Evolutionary conservation across 1,140 invertebrate species (phyloP).

Genomic region (Drosophila takahashii): DNA sequence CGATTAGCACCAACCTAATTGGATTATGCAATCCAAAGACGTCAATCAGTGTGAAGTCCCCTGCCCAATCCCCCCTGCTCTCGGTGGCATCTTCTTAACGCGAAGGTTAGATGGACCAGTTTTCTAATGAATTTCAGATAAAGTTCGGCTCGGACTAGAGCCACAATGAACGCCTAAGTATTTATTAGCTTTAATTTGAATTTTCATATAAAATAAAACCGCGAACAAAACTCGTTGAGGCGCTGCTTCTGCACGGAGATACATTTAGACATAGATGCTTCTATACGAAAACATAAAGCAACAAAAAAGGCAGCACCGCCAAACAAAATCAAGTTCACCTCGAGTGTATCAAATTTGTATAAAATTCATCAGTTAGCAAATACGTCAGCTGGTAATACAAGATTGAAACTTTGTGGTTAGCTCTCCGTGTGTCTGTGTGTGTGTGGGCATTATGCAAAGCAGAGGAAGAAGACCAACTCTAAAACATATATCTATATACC

Average conservation of each 20-base stretch:
- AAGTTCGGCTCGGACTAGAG: conserved; percentile 43
- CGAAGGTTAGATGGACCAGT: conserved; percentile 74
- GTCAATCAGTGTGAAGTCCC: conserved; percentile 44
- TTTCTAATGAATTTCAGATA: conserved; percentile 76
- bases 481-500: conserved; percentile 25
- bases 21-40: conserved; percentile 58
- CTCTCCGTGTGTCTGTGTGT: conserved; percentile 5
- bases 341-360: conserved; percentile 82
- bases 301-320: conserved; percentile 47
- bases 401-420: conserved; percentile 29
- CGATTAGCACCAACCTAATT: conserved; percentile 54
- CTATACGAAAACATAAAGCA: conserved; percentile 53
- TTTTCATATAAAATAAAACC: conserved; percentile 68
- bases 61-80: neutral
- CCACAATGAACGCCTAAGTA: conserved; percentile 70
- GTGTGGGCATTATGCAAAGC: conserved; percentile 69
- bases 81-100: conserved; percentile 36
- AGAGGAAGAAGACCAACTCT: conserved; percentile 60
- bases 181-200: conserved; percentile 82
- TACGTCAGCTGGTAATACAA: conserved; percentile 71
- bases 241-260: conserved; percentile 66
- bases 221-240: conserved; percentile 68
- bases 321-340: conserved; percentile 80
- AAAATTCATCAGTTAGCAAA: conserved; percentile 80
- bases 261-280: conserved; percentile 71